Base-by-base conservation (phyloP, 2,797 vertebrate species). In the Tragopan temminckii region DNA sequence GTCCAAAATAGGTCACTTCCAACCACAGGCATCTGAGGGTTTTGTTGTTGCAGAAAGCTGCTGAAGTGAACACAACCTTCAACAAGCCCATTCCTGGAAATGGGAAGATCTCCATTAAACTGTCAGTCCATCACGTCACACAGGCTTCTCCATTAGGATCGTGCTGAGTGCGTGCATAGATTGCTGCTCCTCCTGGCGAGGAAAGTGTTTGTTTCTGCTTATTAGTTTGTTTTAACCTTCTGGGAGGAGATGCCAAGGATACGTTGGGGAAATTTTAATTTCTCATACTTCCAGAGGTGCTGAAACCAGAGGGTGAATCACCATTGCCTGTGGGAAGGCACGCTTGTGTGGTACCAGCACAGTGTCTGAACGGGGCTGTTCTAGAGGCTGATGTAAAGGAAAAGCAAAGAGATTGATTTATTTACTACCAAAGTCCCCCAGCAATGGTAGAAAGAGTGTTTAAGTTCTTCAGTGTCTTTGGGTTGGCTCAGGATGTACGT, bases 271-370 rank as follows among this genome's bases (percentile, higher is more conserved):
- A 58, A 58, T 63, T 63, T 94, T 15, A 25, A 6, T 74, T 88
- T 42, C 67, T 62, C 36, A 7, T 52, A 66, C 18, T 90, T 79
- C 19, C 74, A 68, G 88, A 82, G 57, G 50, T 57, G 88, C 84
- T 63, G 85, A 80, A 77, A 62, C 23, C 46, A 57, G 78, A 78
- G 80, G 36, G 83, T 85, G 71, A 90, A 46, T 74, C 78, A 25
- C 45, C 38, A 50, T 66, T 62, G 76, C 19, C 0, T 11, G 27
- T 79, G 81, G 81, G 63, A 79, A 72, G 33, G 38, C 31, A 72
- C 58, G 75, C n/a, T 58, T 25, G 33, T 0, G 5, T 31, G 0
- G 1, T 66, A 58, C 40, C 66, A 36, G 69, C 9, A 4, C 1
- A 1, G 25, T 3, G 3, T 11, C 74, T 61, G 5, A 19, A 21